Evolutionary conservation across 2,888 invertebrate species (phyloP), one percentile per base, ranked within the genome.

Genomic region (Drosophila nr. medialis): DNA sequence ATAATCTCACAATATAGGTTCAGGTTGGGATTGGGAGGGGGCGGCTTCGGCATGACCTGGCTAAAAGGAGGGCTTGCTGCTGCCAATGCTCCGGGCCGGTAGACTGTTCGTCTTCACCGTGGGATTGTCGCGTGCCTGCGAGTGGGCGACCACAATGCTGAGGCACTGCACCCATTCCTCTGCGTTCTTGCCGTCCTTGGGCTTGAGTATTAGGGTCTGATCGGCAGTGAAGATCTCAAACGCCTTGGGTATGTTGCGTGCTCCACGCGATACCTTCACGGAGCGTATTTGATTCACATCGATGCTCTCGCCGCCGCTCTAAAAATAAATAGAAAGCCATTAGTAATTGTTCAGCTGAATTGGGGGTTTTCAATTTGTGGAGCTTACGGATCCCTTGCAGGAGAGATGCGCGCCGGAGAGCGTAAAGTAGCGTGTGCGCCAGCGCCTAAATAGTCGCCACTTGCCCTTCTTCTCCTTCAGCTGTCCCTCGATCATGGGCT

Each of bases 111-210:
- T 93, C 88, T 93, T 93, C 51, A 89, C 91, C 32, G 92, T 92
- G 68, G 92, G 93, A 90, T 92, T 93, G 81, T 93, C 93, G 54
- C 93, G 92, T 13, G 93, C 92, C 86, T 93, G 93, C 66, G 93
- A 93, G 76, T 98, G 97, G 0, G 98, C 98, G 15, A 98, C 97
- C 6, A 98, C 98, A 75, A 98, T 97, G 91, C 97, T 98, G 75
- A 98, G 94, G 93, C 97, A 98, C 93, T 98, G 98, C 53, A 98
- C 97, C 98, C 99, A 99, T 93, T 98, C 97, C 93, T 98, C 98
- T 1, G 98, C 98, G 92, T 98, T 97, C 93, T 97, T 97, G 51
- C 97, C 97, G 92, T 98, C 98, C 93, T 97, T 98, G 10, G 98
- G 98, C 94, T 99, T 98, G 82, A 99, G 95, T 89, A 98, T 97